Percentiles rank a stretch among this genome's conserved stretches.
Conservation (phyloP, 2,888 invertebrate genomes). For the Anthophora plumipes region DNA sequence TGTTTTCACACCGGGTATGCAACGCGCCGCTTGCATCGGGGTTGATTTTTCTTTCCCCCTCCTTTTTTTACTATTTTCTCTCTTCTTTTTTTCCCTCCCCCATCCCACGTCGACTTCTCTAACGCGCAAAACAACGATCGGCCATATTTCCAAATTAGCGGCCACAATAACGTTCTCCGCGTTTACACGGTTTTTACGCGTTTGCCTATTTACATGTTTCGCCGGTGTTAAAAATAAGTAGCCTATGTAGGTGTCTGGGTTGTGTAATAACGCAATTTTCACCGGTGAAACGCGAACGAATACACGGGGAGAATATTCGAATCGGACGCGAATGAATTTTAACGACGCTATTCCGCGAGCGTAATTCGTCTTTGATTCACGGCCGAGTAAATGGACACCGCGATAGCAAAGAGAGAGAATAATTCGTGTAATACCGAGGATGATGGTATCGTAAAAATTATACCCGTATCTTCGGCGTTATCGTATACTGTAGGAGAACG, state of each 20-base stretch:
- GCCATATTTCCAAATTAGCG: conserved; percentile 66
- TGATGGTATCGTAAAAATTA: conserved; percentile 16
- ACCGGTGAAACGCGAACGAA: background rate
- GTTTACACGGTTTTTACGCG: conserved; percentile 32
- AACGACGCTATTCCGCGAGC: background rate
- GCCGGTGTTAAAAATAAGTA: conserved; percentile 36
- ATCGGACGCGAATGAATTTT: conserved; percentile 33
- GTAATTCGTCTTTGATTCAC: conserved; percentile 6
- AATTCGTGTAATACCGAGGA: background rate
- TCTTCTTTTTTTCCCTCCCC: too few relatives aligned
- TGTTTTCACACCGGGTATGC: conserved; percentile 12
- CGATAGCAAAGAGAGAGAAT: background rate
- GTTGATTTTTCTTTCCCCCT: background rate
- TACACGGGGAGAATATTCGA: too few relatives aligned
- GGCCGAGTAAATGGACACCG: background rate
- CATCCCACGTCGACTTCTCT: conserved; percentile 23
- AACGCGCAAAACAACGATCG: conserved; percentile 55
- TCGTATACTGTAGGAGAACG: background rate
- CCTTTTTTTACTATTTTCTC: too few relatives aligned
- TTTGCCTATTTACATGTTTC: conserved; percentile 35
- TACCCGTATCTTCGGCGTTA: background rate
- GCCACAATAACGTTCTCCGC: conserved; percentile 33
- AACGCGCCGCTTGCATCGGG: background rate
- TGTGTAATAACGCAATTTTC: background rate
- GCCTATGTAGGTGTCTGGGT: background rate